A percentile compares a stretch with the other conserved stretches of the same genome.
Conservation (phyloP, 2,888 invertebrate species). For the Ligdia adustata region DNA sequence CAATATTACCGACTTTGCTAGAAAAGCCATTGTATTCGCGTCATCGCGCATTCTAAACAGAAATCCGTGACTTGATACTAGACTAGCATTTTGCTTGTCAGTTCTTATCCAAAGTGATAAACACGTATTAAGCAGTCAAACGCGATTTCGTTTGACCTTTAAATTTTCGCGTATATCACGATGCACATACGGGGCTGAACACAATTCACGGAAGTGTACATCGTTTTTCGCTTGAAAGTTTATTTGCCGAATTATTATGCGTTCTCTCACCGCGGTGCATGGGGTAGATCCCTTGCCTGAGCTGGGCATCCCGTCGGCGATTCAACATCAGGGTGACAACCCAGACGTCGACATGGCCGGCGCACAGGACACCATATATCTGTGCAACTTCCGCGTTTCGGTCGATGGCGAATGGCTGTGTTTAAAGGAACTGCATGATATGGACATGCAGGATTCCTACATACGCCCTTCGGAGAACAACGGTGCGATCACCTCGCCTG, state of each 20-base stretch:
- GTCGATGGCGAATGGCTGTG: constrained; percentile 99
- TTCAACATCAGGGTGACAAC: constrained; percentile 62
- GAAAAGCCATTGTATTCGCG: constrained; percentile 58
- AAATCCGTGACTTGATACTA: constrained; percentile 19
- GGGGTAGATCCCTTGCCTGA: constrained; percentile 78
- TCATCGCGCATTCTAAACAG: constrained; percentile 42
- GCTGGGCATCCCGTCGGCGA: constrained; percentile 63
- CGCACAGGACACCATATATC: constrained; percentile 97
- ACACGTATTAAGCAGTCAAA: constrained; percentile 20
- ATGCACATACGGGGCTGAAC: constrained; percentile 66
- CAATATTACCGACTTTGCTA: constrained; percentile 67
- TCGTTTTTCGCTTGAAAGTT: constrained; percentile 74
- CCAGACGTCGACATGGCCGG: constrained; percentile 88
- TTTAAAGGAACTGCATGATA: constrained; percentile 96
- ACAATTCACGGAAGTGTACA: constrained; percentile 62
- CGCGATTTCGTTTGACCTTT: constrained; percentile 35
- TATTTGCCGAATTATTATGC: constrained; percentile 80
- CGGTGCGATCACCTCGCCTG: constrained; percentile 85
- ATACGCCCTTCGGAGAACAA: constrained; percentile 85
- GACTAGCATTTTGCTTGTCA: constrained; percentile 2
- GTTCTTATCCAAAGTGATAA: constrained; percentile 24
- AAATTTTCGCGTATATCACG: constrained; percentile 43
- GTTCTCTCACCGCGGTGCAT: constrained; percentile 72
- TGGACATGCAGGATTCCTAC: constrained; percentile 91
- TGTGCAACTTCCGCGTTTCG: constrained; percentile 98